Conservation (phyloP, 2,797 vertebrate species). For the Oreortyx pictus region DNA sequence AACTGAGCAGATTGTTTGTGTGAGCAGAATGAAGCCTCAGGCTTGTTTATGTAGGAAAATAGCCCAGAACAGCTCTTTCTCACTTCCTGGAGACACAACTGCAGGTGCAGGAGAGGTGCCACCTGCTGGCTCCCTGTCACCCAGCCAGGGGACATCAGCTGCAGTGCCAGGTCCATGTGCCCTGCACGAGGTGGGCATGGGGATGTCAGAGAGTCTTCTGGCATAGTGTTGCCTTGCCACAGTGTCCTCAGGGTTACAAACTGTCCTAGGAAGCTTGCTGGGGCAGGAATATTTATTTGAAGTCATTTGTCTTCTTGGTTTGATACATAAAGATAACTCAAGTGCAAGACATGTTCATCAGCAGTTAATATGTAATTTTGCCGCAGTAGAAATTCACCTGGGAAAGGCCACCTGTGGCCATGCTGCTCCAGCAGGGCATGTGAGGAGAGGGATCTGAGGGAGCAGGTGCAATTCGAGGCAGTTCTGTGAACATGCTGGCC, state of each 20-base stretch:
- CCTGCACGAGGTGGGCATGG: neutral
- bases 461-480: slow-evolving; percentile 12
- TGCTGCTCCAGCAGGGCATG: neutral
- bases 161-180: neutral
- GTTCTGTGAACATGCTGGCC: neutral
- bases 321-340: slow-evolving; percentile 9
- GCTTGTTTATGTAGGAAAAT: neutral
- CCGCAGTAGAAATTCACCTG: neutral
- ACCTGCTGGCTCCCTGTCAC: slow-evolving; percentile 37
- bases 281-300: neutral
- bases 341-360: neutral
- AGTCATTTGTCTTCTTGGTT: neutral
- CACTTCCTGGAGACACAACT: neutral
- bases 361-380: neutral
- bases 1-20: neutral
- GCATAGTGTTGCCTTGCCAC: neutral
- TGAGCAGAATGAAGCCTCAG: neutral
- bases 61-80: neutral
- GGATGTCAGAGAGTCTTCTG: neutral
- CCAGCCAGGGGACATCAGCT: neutral
- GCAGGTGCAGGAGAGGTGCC: slow-evolving; percentile 15
- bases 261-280: neutral
- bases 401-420: neutral
- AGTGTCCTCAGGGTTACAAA: rapidly evolving
- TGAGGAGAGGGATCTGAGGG: neutral